phyloP scores from a whole-genome alignment of 1,140 invertebrate species.

The Ostrea edulis region DNA sequence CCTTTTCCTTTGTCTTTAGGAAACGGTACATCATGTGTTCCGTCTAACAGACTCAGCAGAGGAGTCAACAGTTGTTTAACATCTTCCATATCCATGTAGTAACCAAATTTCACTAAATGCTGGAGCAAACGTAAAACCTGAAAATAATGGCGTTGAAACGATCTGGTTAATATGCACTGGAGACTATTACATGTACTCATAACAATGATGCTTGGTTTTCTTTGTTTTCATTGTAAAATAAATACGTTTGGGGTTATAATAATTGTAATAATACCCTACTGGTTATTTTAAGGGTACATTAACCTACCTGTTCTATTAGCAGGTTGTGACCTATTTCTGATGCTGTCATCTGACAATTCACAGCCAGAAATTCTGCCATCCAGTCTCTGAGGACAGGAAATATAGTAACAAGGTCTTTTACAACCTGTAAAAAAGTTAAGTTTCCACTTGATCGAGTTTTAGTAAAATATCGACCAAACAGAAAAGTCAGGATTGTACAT shows the following conservation, averaged over 20 bases:
- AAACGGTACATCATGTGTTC: conserved; percentile 77
- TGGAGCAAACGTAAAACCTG: conserved; percentile 77
- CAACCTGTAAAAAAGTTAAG: conserved; percentile 64
- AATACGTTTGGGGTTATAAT: neutral
- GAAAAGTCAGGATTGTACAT: too few species aligned
- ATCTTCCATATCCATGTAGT: conserved; percentile 78
- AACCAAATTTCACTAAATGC: conserved; percentile 79
- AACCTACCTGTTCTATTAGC: conserved; percentile 74
- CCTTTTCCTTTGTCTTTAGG: conserved; percentile 75
- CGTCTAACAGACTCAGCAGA: conserved; percentile 76
- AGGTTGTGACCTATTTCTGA: conserved; percentile 77
- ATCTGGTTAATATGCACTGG: too few species aligned
- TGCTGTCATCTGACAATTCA: conserved; percentile 78
- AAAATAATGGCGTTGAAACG: conserved; percentile 17
- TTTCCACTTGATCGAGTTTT: too few species aligned
- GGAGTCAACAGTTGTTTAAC: conserved; percentile 75
- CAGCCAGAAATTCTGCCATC: conserved; percentile 77
- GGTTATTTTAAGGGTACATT: neutral
- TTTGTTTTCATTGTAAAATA: too few species aligned
- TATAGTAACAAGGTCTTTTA: conserved; percentile 76
- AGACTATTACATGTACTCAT: too few species aligned
- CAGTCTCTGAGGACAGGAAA: conserved; percentile 78
- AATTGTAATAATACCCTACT: neutral
- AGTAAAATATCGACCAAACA: too few species aligned
- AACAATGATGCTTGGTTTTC: too few species aligned